Evolutionary conservation across 2,888 invertebrate species (phyloP).

Genomic region (Tineola bisselliella): DNA sequence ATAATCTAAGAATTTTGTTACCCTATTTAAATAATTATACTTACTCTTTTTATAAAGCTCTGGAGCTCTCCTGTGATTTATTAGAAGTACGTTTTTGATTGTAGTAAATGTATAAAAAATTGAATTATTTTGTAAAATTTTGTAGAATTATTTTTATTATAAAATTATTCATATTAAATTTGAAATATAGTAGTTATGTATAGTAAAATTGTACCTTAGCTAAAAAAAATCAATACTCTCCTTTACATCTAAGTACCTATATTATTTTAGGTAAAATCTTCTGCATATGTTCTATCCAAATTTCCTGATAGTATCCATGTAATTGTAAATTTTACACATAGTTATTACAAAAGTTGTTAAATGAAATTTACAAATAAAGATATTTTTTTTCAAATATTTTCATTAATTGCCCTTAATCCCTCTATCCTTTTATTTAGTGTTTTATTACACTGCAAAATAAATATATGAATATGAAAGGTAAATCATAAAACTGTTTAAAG

Average conservation of each 20-base stretch:
- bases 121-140: not conserved
- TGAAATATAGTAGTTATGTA: slow-evolving; percentile 2
- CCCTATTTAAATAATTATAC: not conserved
- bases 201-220: not conserved
- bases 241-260: not conserved
- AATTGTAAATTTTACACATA: no score
- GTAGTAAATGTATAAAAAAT: slow-evolving; percentile 28
- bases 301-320: not conserved
- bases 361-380: slow-evolving; percentile 37
- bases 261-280: not conserved
- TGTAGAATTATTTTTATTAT: not conserved
- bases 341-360: slow-evolving; percentile 33
- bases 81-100: slow-evolving; percentile 21
- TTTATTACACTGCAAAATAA: no score
- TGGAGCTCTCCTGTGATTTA: slow-evolving; percentile 68
- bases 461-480: not conserved
- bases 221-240: no score
- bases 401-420: no score
- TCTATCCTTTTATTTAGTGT: no score
- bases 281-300: not conserved
- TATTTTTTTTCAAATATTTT: slow-evolving; percentile 17
- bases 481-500: not conserved
- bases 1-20: slow-evolving; percentile 29
- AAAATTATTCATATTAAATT: slow-evolving; percentile 9
- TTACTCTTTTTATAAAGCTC: slow-evolving; percentile 34